Base-by-base conservation (phyloP, 2,797 vertebrate species). In the Sebastes oblongus region DNA sequence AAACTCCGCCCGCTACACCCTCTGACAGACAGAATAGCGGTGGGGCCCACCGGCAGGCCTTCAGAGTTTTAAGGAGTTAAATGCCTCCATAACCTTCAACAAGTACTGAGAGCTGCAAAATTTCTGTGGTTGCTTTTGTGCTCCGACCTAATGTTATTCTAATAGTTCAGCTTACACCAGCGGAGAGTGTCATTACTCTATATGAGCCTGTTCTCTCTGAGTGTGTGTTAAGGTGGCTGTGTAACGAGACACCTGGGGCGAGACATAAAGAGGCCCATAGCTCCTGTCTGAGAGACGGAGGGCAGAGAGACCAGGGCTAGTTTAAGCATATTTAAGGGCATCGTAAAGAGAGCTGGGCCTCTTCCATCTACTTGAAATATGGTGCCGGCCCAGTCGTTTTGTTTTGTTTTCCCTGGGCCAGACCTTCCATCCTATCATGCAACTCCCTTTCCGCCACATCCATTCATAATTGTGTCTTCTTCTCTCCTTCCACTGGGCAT, bases 181-280 rank as follows among this genome's bases (percentile, higher is more conserved):
- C 83, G 71, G 36, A 82, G 78, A 81, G 86, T 85, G 84, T 83
- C 92, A 88, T 94, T 91, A 92, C 88, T 92, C 88, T 84, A 78
- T 84, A 88, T 78, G 82, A 87, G 84, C 77, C 72, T 73, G 81
- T 85, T 80, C 91, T 85, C 70, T 12, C 77, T 29, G 64, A 50
- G 84, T 81, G 76, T 85, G 86, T 75, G 85, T 90, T 91, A 90
- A 91, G 88, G 88, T 89, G 84, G 75, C 88, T 80, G 75, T 67
- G 86, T 90, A 91, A 94, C 86, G 86, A 93, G 88, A 90, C 93
- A 92, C 93, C 88, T 89, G 93, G 91, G 92, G 88, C 71, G 3
- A 70, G 77, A 80, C 74, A 81, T 91, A 92, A 94, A 92, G 86
- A 94, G 91, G 86, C 88, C 85, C 85, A 82, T 64, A 84, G 88